phyloP scores from a whole-genome alignment of 2,797 vertebrate species.

The Prionace glauca region DNA sequence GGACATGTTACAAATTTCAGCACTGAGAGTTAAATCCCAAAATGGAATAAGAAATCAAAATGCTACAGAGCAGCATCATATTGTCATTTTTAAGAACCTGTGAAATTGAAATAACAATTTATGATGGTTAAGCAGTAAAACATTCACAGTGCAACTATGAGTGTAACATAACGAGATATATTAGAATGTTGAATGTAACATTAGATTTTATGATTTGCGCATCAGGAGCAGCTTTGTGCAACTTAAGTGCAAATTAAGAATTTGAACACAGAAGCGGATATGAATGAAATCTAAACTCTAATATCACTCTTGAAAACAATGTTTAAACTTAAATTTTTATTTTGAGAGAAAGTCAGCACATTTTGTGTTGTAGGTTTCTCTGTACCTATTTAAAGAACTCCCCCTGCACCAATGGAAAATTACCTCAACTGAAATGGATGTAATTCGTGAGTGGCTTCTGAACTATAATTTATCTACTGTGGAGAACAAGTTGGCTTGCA shows the following conservation, averaged over 20 bases:
- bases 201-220: background rate
- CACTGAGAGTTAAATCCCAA: background rate
- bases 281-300: background rate
- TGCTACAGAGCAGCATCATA: background rate
- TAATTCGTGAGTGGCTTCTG: slow-evolving; percentile 83
- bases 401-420: slow-evolving; percentile 82
- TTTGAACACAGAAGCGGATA: background rate
- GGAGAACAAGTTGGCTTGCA: slow-evolving; percentile 88
- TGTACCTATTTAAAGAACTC: slow-evolving; percentile 95
- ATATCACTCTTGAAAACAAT: background rate
- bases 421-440: slow-evolving; percentile 64
- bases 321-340: slow-evolving; percentile 40
- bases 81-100: background rate
- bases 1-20: background rate
- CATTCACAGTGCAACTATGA: background rate
- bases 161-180: background rate
- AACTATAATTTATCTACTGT: slow-evolving; percentile 74
- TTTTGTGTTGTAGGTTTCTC: slow-evolving; percentile 67
- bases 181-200: background rate
- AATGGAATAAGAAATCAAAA: background rate
- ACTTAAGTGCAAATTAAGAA: background rate
- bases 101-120: background rate
- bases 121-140: background rate
- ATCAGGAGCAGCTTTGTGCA: background rate
- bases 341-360: background rate